Percentiles rank a stretch among this genome's conserved stretches.
phyloP scores from a whole-genome alignment of 30 jellyfish, hydroid and myxozoan genomes.

The Aurelia aurita region DNA sequence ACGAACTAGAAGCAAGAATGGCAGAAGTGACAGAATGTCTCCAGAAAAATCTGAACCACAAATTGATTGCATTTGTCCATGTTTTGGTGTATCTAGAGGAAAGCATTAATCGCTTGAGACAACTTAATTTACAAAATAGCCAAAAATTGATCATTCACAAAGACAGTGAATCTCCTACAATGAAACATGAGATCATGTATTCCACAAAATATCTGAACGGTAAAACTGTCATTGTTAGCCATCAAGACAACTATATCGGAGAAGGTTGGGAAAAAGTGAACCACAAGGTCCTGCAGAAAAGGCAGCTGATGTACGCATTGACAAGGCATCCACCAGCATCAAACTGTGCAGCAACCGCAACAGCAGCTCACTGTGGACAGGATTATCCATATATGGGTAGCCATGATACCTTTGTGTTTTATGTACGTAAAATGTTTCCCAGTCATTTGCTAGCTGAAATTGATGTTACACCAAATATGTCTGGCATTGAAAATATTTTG shows the following conservation, averaged over 20 bases:
- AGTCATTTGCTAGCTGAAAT: conserved; percentile 50
- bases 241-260: conserved; percentile 83
- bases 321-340: conserved; percentile 79
- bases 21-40: conserved; percentile 75
- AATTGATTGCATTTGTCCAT: conserved; percentile 80
- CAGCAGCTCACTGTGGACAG: conserved; percentile 61
- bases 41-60: conserved; percentile 78
- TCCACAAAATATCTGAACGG: conserved; percentile 68
- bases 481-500: conserved; percentile 78
- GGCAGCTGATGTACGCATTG: conserved; percentile 78
- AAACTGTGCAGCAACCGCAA: conserved; percentile 46
- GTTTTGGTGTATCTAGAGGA: conserved; percentile 71
- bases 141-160: conserved; percentile 73
- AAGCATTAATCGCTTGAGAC: conserved; percentile 40
- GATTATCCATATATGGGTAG: conserved; percentile 73
- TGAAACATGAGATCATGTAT: conserved; percentile 66
- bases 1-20: conserved; percentile 77
- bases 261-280: conserved; percentile 90
- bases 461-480: conserved; percentile 70
- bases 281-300: conserved; percentile 35
- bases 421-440: conserved; percentile 17
- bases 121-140: conserved; percentile 52
- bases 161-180: conserved; percentile 86
- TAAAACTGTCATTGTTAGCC: conserved; percentile 69
- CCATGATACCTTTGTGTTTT: conserved; percentile 84